A percentile compares a stretch with the other conserved stretches of the same genome.
phyloP scores from a whole-genome alignment of 30 jellyfish, hydroid and myxozoan species.

The Rhopilema esculentum region DNA sequence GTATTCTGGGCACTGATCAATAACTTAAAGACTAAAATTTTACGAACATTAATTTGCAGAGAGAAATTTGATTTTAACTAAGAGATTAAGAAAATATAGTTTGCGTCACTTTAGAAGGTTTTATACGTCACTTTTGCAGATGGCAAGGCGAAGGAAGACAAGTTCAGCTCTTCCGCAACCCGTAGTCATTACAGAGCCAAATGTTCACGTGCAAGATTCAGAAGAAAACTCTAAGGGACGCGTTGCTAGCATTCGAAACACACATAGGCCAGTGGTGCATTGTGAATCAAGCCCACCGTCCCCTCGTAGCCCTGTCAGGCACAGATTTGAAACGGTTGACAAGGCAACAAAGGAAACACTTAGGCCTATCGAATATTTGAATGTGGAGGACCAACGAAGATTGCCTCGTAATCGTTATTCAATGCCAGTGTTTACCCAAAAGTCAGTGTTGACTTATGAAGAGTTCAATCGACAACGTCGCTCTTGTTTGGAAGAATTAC shows the following conservation, averaged over 20 bases:
- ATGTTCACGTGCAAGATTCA: neutral
- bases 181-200: neutral
- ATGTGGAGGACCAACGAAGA: slow-evolving; percentile 26
- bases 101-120: too few relatives aligned
- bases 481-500: slow-evolving; percentile 63
- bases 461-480: slow-evolving; percentile 40
- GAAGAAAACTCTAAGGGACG: slow-evolving; percentile 3
- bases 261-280: slow-evolving; percentile 31
- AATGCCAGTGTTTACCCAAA: slow-evolving; percentile 44
- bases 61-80: too few relatives aligned
- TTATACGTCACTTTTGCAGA: too few relatives aligned
- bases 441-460: neutral
- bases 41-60: too few relatives aligned
- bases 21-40: too few relatives aligned
- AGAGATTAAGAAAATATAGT: too few relatives aligned
- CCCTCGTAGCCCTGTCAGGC: slow-evolving; percentile 2
- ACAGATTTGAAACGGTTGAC: neutral
- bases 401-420: slow-evolving; percentile 47
- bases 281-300: slow-evolving; percentile 65
- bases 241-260: neutral
- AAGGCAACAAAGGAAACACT: neutral
- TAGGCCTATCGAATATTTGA: slow-evolving; percentile 25
- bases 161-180: slow-evolving; percentile 31
- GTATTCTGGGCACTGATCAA: too few relatives aligned
- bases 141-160: slow-evolving; percentile 37